Base-by-base conservation (phyloP, 2,888 invertebrate genomes). In the Cheilosia grossa region DNA sequence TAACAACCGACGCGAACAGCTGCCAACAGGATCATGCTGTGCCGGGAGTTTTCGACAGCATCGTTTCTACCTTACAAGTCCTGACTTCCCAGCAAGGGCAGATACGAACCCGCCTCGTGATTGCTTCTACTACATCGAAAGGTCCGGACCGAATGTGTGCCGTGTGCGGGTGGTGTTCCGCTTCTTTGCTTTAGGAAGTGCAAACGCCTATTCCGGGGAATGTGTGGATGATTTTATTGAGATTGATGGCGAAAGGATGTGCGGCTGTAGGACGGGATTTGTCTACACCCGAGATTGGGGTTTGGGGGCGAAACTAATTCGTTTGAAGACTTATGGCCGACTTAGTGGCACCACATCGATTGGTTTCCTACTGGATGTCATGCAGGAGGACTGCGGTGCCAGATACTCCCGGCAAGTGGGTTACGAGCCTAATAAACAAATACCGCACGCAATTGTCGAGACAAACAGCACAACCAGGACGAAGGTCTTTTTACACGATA, bases 361-460 rank as follows among this genome's bases (percentile, higher is more conserved):
- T 77, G 94, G 94, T 19, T 94, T 94, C 88, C 89, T 93, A 2
- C 88, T 94, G 17, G 94, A 94, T 89, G 90, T 94, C 15, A 88
- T 91, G 6, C 94, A 94, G 88, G 94, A 94, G 77, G 91, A 93
- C 75, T 94, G 94, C 87, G 91, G 92, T 0, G 90, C 89, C 70
- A 89, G 90, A 67, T 90, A 90, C 73, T 53, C 86, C 42, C 61
- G 83, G 27, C 42, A 77, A 66, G 89, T 74, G 37, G 54, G 63
- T 10, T 13, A 4, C 37, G 67, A 40, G 2, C 30, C 40, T 9
- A 59, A 21, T n/a, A 42, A 44, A 40, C 21, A 72, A 10, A 30
- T 49, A 51, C 66, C 56, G 9, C 64, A 78, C 42, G 61, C 86
- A 44, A 42, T 82, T 30, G 67, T 86, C 17, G 83, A 87, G 70